These are phyloP conservation scores for Notamacropus eugenii DNA, from an alignment of 2,797 vertebrate species.

Conservation along the genomic window DNA sequence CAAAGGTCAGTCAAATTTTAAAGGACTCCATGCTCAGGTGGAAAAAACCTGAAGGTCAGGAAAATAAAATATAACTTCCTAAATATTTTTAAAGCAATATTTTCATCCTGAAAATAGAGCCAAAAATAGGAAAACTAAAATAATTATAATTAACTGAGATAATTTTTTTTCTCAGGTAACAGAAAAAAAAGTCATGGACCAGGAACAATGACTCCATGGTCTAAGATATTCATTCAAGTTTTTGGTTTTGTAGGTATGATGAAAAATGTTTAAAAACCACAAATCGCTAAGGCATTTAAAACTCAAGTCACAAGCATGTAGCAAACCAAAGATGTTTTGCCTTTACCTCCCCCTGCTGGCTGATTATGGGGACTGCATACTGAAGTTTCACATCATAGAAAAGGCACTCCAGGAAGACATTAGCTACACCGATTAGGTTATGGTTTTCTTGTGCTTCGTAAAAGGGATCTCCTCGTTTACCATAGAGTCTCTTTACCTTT, in stretches of 20 bases:
- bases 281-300: not conserved
- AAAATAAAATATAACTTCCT: not conserved
- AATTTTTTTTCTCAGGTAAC: conserved; percentile 9
- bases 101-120: conserved; percentile 9
- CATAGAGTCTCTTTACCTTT: conserved; percentile 88
- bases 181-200: conserved; percentile 2
- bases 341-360: conserved; percentile 98
- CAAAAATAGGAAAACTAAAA: not conserved
- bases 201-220: not conserved
- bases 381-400: conserved; percentile 96
- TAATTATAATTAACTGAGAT: not conserved
- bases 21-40: conserved; percentile 15
- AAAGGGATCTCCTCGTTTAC: conserved; percentile 93
- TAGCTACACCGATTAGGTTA: conserved; percentile 97
- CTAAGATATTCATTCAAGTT: not conserved
- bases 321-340: not conserved
- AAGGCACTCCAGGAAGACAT: conserved; percentile 97
- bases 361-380: conserved; percentile 98
- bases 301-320: not conserved
- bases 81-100: conserved; percentile 32
- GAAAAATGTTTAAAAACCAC: not conserved
- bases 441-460: conserved; percentile 99
- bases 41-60: conserved; percentile 20
- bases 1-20: conserved; percentile 1
- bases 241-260: not conserved